Percentiles rank a stretch among this genome's conserved stretches.
phyloP scores from a whole-genome alignment of 2,797 vertebrate genomes.

The Buceros bicornis region DNA sequence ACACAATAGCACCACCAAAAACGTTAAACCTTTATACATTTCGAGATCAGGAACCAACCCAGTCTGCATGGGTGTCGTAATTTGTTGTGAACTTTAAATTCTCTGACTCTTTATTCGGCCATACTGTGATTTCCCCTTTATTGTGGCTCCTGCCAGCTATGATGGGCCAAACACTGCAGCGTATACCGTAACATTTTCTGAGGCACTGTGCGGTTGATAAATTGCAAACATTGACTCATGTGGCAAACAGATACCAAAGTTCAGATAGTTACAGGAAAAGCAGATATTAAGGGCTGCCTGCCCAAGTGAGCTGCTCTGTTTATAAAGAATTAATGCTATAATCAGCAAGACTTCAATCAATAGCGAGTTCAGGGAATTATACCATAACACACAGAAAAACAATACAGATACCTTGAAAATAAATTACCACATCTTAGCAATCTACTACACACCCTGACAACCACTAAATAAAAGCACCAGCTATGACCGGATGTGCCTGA shows the following conservation, averaged over 20 bases:
- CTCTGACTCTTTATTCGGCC: background rate
- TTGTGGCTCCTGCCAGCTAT: background rate
- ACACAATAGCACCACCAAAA: background rate
- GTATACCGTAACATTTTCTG: background rate
- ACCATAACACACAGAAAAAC: background rate
- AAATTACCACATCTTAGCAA: background rate
- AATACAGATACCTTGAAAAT: background rate
- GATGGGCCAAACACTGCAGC: background rate
- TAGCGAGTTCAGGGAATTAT: background rate
- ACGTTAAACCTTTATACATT: background rate
- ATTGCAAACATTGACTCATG: background rate
- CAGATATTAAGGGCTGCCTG: background rate
- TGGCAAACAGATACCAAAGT: background rate
- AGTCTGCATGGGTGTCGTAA: background rate
- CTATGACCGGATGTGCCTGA: background rate
- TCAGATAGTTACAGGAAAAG: background rate
- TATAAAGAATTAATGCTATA: background rate
- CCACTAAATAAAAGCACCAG: background rate
- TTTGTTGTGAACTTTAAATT: background rate
- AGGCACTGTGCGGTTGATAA: background rate
- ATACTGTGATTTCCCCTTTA: background rate
- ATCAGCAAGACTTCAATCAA: background rate
- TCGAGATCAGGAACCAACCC: background rate
- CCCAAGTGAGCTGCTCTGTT: background rate
- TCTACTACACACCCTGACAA: background rate